Conservation (phyloP, 2,888 invertebrate species). For the Oligia fasciuncula region DNA sequence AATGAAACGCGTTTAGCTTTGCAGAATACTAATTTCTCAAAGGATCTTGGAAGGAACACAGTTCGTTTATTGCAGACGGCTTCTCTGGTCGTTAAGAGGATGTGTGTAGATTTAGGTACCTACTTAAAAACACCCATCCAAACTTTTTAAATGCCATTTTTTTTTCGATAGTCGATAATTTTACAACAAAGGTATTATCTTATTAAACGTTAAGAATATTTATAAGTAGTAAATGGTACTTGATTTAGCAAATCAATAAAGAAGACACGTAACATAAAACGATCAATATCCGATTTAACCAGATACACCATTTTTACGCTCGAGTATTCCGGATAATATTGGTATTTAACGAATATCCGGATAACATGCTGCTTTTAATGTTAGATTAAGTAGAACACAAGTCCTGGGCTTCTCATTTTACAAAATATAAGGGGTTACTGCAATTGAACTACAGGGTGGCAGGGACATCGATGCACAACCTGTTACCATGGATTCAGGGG, state of each 20-base stretch:
- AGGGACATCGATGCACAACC: not conserved
- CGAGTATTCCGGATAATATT: not conserved
- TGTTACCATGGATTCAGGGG: not conserved
- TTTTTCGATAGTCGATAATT: not conserved
- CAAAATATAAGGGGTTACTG: not conserved
- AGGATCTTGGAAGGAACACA: not conserved
- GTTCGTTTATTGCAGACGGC: not conserved
- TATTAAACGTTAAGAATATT: not conserved
- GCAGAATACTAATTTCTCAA: not conserved
- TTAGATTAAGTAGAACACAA: not conserved
- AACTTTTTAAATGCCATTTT: not conserved
- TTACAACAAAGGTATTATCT: not conserved
- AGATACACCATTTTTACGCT: not conserved
- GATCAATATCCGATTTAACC: not conserved
- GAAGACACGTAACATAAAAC: not conserved
- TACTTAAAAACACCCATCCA: not conserved
- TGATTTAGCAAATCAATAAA: constrained; percentile 1
- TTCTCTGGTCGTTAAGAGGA: not conserved
- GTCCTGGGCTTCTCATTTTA: not conserved
- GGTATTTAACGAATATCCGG: not conserved
- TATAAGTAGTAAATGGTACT: not conserved
- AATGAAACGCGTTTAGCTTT: not conserved
- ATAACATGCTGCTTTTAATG: not conserved
- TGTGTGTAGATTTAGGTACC: not conserved
- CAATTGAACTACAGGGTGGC: not conserved